Percentiles rank a stretch among this genome's conserved stretches.
Conservation (phyloP, 2,113 vertebrate species). For the Puma concolor region DNA sequence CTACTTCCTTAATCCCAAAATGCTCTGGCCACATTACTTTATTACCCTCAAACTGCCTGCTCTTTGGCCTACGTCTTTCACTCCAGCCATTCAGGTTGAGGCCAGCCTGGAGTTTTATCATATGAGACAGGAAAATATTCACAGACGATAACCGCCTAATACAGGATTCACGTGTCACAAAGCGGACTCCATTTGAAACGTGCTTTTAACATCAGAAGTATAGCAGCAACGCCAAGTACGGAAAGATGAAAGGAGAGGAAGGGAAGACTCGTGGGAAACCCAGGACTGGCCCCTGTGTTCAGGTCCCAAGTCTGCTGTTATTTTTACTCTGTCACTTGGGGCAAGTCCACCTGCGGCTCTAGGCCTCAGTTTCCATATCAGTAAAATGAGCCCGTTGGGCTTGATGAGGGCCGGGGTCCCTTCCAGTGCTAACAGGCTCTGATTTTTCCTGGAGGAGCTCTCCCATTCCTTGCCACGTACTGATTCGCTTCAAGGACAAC, state of each 20-base stretch:
- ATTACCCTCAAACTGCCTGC: neutral
- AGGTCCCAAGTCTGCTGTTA: neutral
- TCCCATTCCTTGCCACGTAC: slow-evolving; percentile 37
- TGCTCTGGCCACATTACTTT: neutral
- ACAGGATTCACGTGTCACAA: rapidly evolving
- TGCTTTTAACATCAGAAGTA: neutral
- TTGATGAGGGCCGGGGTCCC: neutral
- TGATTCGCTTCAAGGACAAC: slow-evolving; percentile 33
- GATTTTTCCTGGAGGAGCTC: slow-evolving; percentile 60
- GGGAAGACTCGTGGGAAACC: neutral
- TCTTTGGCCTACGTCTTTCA: neutral
- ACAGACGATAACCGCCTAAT: neutral
- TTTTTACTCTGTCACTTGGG: neutral
- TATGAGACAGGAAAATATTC: neutral
- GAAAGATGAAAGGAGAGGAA: slow-evolving; percentile 35
- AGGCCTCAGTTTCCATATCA: slow-evolving; percentile 44
- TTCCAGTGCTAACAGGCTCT: slow-evolving; percentile 36
- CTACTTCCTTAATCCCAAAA: neutral
- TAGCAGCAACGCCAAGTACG: neutral
- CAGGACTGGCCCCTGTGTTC: neutral
- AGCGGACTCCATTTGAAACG: neutral
- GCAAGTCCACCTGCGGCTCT: neutral
- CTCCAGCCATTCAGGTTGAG: neutral
- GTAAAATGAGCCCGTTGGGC: neutral
- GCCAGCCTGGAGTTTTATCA: neutral